Base-by-base conservation (phyloP, 2,113 vertebrate species). In the Ictidomys tridecemlineatus region DNA sequence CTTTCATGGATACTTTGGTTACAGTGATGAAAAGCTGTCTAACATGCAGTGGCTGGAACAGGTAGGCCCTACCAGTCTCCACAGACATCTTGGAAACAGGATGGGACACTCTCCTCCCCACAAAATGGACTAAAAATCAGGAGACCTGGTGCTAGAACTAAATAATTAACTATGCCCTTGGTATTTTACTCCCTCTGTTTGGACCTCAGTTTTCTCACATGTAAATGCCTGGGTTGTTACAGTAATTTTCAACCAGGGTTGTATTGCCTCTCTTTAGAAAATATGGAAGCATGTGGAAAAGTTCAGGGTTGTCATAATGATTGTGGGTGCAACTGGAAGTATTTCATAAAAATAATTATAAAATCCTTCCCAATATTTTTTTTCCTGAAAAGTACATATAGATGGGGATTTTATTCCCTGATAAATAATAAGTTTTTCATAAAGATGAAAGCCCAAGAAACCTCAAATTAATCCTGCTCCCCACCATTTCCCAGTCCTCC, bases 311-410 rank as follows among this genome's bases (percentile, higher is more conserved):
- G 26, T 58, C 42, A 34, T 56, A 78, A n/a, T 80, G 28, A 83
- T 34, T 45, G 5, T 65, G 69, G 65, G 56, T 88, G 34, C 22
- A 34, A 82, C 37, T 20, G 5, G 28, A 1, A 73, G 74, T 79
- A 22, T 70, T 90, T 95, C 32, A 18, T 77, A 79, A 86, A 96
- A 74, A 65, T 18, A 45, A 61, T 53, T 77, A 77, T 48, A 80
- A 70, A 85, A 48, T 48, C 45, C 56, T 53, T 88, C 34, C 28
- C 53, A 48, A 53, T 69, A 78, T 70, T 69, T 91, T 65, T 65
- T 53, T 89, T 90, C n/a, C 82, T 77, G 5, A 24, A 53, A 90
- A 80, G 7, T 30, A 32, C 9, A 74, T 18, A 51, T 56, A 82
- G 74, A 69, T 39, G 61, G 34, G 67, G 85, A 17, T 51, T 85